Conservation (phyloP, 2,113 vertebrate genomes). For the Pantherophis guttatus region DNA sequence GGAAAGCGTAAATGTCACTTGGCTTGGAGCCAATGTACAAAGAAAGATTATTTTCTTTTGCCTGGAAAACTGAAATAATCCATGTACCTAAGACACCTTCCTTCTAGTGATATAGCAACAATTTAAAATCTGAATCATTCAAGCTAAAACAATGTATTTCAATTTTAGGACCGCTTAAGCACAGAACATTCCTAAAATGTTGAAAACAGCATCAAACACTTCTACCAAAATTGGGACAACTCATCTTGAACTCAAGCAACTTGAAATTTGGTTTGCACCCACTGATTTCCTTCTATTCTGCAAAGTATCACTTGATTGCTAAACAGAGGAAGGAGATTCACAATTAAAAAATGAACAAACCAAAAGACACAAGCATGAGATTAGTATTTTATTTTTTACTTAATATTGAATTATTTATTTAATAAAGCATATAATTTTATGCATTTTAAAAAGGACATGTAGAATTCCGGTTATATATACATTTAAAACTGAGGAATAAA, state of each 20-base stretch:
- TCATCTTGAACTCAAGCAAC: background rate
- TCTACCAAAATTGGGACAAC: background rate
- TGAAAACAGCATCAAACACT: background rate
- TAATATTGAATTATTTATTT: background rate
- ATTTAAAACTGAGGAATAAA: conserved; percentile 27
- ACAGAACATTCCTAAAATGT: background rate
- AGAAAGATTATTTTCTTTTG: background rate
- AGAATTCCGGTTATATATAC: conserved; percentile 35
- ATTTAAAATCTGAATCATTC: background rate
- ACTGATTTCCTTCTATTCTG: background rate
- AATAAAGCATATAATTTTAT: conserved; percentile 14
- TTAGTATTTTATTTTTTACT: conserved; percentile 2
- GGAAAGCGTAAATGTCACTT: background rate
- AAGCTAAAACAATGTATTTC: background rate
- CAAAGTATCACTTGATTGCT: background rate
- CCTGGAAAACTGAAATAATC: background rate
- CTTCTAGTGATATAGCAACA: background rate
- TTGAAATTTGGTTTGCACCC: background rate
- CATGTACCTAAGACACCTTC: background rate
- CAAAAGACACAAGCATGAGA: background rate
- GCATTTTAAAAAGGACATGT: conserved; percentile 27
- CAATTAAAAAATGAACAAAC: background rate
- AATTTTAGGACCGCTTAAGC: background rate
- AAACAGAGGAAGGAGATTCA: background rate
- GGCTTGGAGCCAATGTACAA: background rate